Base-by-base conservation (phyloP, 2,113 vertebrate species). In the Rousettus leschenaultii region DNA sequence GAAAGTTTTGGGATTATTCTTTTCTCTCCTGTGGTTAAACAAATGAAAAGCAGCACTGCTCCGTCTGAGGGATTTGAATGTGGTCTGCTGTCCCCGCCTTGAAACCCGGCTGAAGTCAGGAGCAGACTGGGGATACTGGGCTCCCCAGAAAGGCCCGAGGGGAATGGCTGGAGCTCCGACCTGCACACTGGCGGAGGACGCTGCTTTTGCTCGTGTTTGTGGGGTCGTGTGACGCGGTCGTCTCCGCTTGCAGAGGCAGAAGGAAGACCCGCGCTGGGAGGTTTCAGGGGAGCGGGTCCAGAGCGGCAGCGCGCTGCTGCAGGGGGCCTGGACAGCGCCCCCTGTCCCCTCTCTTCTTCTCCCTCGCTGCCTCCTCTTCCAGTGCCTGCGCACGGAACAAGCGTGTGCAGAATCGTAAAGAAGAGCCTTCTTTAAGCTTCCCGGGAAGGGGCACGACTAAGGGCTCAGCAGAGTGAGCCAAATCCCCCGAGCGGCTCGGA, bases 1-100 rank as follows among this genome's bases (percentile, higher is more conserved):
- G 97, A 97, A 98, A 98, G 98, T 98, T 98, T 98, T 97, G 97
- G 90, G 35, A 97, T 97, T 97, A 95, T 97, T 98, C 97, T 98
- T 98, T 97, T 97, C 98, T 98, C 89, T 33, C 83, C 97, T 98
- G 98, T 98, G 98, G 98, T 97, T 98, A 98, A 98, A 98, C 98
- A 98, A 98, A 92, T 97, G 98, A 96, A 89, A 98, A 96, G 97
- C 98, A 95, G 98, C 97, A 95, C 82, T 89, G 97, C 98, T 96
- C 92, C 92, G 40, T 80, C 86, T 8, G 55, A 75, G 89, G 75
- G 78, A 53, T 65, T 24, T 35, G 77, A 86, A 95, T n/a, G 79
- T 48, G 43, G 95, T 59, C 83, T 71, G 95, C 22, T 3, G 70
- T 68, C 73, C 48, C 38, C 4, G 45, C 86, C 90, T 63, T 38